Evolutionary conservation across 2,797 vertebrate species (phyloP), one percentile per base, ranked within the genome.

Genomic region (Enteromius anoplus): DNA sequence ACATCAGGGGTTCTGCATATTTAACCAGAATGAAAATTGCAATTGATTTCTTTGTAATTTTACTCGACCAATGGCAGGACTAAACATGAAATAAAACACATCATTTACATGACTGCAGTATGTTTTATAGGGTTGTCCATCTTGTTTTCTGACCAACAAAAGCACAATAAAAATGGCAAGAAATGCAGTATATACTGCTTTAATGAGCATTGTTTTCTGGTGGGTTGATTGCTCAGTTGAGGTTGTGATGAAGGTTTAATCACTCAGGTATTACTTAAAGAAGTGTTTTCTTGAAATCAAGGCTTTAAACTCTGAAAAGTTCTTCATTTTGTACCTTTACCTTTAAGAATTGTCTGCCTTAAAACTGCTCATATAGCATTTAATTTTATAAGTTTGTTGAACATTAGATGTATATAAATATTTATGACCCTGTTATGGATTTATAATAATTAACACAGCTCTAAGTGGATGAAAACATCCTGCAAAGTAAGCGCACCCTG

Each of bases 141-240:
- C 91, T 92, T 93, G 89, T 94, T 94, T 93, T 92, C 87, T 94
- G 93, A 95, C 92, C 91, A 93, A 95, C 92, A 94, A 95, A 90
- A 95, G 94, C 95, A 95, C 94, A 95, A 95, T 94, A 92, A 93
- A 92, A 91, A 92, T 91, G 91, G 91, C 81, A 85, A 92, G 89
- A 90, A 85, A 81, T 83, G 82, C 85, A 84, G 65, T 80, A 60
- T 75, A 29, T 15, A 6, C 53, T 87, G 82, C 80, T 86, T 29
- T 62, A 64, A 60, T 80, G 45, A 83, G 75, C 68, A 77, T 85
- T 77, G 65, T 78, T 88, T 88, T 75, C 51, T 81, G 58, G 76
- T 78, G 58, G n/a, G 23, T 83, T 81, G 37, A 73, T 81, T 49
- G 51, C 84, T 62, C 4, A 55, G 2, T 14, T 34, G 23, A 64